These are phyloP conservation scores for Laticauda colubrina DNA, from an alignment of 2,113 vertebrate genomes.

Conservation along the genomic window DNA sequence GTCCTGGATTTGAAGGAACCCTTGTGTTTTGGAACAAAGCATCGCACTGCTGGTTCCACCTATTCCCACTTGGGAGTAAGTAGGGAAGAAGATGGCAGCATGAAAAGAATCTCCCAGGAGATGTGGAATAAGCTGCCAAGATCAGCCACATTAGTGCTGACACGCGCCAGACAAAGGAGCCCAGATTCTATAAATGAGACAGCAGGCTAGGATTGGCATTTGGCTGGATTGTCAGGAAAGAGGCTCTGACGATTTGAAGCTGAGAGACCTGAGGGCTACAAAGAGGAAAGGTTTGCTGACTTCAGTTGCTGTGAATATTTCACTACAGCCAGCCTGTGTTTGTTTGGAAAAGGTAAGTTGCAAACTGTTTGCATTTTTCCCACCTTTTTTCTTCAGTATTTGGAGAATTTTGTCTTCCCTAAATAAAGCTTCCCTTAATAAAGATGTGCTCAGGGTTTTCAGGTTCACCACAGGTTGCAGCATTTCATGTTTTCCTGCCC, in stretches of 20 bases:
- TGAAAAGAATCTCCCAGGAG: conserved; percentile 67
- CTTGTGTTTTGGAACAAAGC: not conserved
- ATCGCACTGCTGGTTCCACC: not conserved
- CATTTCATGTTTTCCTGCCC: conserved; percentile 15
- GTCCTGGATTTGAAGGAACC: not conserved
- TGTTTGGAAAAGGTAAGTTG: conserved; percentile 55
- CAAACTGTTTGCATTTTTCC: not conserved
- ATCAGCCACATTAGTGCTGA: conserved; percentile 69
- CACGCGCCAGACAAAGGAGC: conserved; percentile 83
- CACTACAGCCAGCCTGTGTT: conserved; percentile 3
- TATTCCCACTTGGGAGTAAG: not conserved
- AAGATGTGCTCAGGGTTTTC: not conserved
- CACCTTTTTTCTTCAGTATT: not conserved
- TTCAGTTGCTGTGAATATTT: not conserved
- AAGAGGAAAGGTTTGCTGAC: accelerated
- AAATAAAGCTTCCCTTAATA: not conserved
- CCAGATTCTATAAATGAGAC: conserved; percentile 80
- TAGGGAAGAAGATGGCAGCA: conserved; percentile 36
- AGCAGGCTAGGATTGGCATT: conserved; percentile 36
- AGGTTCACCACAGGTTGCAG: not conserved
- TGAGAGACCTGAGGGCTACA: not conserved
- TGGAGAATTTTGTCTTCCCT: not conserved
- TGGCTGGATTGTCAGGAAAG: conserved; percentile 45
- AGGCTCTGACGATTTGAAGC: conserved; percentile 17
- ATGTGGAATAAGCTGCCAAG: conserved; percentile 63